Percentiles rank a stretch among this genome's conserved stretches.
phyloP scores from a whole-genome alignment of 2,113 vertebrate genomes.

The Scophthalmus maximus region DNA sequence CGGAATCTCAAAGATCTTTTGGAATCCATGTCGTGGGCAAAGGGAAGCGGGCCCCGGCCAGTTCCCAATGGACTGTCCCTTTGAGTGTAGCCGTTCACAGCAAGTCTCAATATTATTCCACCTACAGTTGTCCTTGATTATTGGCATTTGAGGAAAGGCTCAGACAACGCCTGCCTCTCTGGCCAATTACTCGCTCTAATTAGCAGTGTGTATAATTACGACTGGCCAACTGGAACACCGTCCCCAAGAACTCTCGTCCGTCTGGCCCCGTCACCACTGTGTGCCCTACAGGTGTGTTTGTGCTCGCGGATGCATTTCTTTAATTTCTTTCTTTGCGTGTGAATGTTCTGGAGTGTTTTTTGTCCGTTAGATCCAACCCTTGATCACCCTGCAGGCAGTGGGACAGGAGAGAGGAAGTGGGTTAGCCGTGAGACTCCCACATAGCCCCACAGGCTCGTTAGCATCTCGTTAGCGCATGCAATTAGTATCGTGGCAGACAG shows the following conservation, averaged over 20 bases:
- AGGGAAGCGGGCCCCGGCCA: too few species aligned
- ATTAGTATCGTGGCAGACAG: slow-evolving; percentile 49
- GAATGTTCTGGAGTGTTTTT: too few species aligned
- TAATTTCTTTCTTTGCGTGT: too few species aligned
- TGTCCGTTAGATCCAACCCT: slow-evolving; percentile 19
- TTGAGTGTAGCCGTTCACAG: neutral
- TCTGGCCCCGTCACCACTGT: slow-evolving; percentile 32
- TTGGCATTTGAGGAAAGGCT: slow-evolving; percentile 8
- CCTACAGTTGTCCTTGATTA: slow-evolving; percentile 2
- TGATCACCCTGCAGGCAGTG: slow-evolving; percentile 28
- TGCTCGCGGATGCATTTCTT: neutral
- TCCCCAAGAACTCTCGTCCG: slow-evolving; percentile 27
- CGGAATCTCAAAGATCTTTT: too few species aligned
- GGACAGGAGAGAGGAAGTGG: slow-evolving; percentile 35
- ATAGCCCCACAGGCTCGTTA: slow-evolving; percentile 44
- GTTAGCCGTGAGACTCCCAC: slow-evolving; percentile 39
- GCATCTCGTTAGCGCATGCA: slow-evolving; percentile 54
- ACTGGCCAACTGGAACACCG: neutral
- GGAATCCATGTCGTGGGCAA: too few species aligned
- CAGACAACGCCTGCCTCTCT: slow-evolving; percentile 14
- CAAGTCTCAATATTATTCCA: neutral
- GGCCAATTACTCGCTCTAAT: slow-evolving; percentile 50
- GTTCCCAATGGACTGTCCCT: neutral
- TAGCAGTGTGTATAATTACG: slow-evolving; percentile 45
- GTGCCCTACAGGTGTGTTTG: slow-evolving; percentile 5